phyloP scores from a whole-genome alignment of 2,797 vertebrate genomes.

The Eulemur mongoz region DNA sequence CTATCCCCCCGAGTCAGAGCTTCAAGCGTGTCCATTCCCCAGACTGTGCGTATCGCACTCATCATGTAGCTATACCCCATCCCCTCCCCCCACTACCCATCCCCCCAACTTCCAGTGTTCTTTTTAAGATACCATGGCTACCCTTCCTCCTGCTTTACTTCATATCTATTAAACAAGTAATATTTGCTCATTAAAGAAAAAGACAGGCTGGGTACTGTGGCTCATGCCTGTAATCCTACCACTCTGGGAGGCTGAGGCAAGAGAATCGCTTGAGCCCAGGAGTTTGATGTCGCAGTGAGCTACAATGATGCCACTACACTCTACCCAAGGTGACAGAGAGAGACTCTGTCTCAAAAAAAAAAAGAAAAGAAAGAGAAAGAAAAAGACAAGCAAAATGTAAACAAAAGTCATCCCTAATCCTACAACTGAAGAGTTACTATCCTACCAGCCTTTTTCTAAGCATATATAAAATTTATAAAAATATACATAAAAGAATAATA shows the following conservation, averaged over 20 bases:
- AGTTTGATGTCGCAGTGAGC: background rate
- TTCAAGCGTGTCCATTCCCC: too few relatives aligned
- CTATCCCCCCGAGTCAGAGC: too few relatives aligned
- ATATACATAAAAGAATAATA: background rate
- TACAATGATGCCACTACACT: background rate
- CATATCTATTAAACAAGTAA: background rate
- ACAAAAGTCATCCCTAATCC: background rate
- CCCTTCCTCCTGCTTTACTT: background rate
- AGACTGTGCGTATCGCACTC: too few relatives aligned
- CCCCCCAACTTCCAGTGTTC: background rate
- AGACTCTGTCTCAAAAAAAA: background rate
- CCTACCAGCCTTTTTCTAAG: background rate
- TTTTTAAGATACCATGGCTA: background rate
- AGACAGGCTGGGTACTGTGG: background rate
- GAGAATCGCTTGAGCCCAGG: background rate
- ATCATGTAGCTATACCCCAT: too few relatives aligned
- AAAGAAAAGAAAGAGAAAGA: background rate
- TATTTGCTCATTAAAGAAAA: background rate
- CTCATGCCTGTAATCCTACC: background rate
- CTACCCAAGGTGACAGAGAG: background rate
- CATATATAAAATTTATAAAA: background rate
- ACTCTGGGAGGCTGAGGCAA: background rate
- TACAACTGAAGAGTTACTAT: background rate
- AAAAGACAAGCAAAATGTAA: conserved; percentile 17
- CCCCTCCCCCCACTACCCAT: too few relatives aligned